A percentile compares a stretch with the other conserved stretches of the same genome.
phyloP scores from a whole-genome alignment of 2,888 invertebrate species.

The Epinotia bilunana region DNA sequence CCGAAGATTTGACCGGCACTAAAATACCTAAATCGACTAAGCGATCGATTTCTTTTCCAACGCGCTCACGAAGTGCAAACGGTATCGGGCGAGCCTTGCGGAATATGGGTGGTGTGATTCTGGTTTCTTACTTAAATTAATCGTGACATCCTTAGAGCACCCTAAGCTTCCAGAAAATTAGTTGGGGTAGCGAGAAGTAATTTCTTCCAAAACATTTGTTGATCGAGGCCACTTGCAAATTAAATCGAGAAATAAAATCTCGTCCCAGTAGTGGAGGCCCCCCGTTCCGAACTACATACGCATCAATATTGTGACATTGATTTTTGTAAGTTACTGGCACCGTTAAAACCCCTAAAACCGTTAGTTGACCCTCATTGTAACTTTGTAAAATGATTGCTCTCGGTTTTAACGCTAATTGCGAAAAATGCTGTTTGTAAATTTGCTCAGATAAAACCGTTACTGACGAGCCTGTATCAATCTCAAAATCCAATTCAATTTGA shows the following conservation, averaged over 20 bases:
- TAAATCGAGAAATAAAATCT: slow-evolving; percentile 16
- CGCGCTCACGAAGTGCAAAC: neutral
- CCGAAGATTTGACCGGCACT: slow-evolving; percentile 4
- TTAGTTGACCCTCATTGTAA: neutral
- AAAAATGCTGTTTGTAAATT: slow-evolving; percentile 3
- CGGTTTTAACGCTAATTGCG: neutral
- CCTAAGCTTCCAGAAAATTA: neutral
- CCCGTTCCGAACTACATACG: slow-evolving; percentile 1
- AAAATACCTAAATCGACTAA: slow-evolving; percentile 11
- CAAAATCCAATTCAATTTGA: slow-evolving; percentile 1
- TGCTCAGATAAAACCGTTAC: slow-evolving; percentile 34
- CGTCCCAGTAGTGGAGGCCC: slow-evolving; percentile 2
- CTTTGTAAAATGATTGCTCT: neutral
- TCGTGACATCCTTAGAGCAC: slow-evolving; percentile 4
- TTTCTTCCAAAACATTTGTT: slow-evolving; percentile 2
- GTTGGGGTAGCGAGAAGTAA: slow-evolving; percentile 8
- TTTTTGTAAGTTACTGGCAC: neutral
- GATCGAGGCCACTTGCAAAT: neutral
- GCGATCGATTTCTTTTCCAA: slow-evolving; percentile 9
- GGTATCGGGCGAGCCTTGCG: slow-evolving; percentile 5
- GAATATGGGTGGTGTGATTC: slow-evolving; percentile 9
- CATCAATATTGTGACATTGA: slow-evolving; percentile 2
- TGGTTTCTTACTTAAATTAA: neutral
- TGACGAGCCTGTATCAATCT: slow-evolving; percentile 36
- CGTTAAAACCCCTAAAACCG: neutral